Evolutionary conservation across 2,797 vertebrate species (phyloP), one percentile per base, ranked within the genome.

Genomic region (Lemur catta): DNA sequence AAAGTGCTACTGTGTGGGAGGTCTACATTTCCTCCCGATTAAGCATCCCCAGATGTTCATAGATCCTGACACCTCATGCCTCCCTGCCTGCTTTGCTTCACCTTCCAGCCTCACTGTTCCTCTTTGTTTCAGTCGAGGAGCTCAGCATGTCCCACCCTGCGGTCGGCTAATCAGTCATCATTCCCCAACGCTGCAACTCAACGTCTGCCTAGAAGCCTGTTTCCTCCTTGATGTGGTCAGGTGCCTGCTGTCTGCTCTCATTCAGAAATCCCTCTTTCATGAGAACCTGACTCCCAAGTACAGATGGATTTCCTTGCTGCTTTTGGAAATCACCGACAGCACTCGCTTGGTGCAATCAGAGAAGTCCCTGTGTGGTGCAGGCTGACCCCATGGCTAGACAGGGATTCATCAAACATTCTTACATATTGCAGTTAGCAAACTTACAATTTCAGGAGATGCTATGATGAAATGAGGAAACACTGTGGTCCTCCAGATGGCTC

Each of bases 1-100:
- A 96, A 96, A 96, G 92, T 84, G 97, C 97, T 97, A 97, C 97
- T 33, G 97, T 93, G 96, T 97, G 97, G 97, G 97, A 96, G 97
- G 97, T 97, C 98, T 61, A 18, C 52, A 57, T 85, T 97, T 97
- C 96, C 97, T 97, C 96, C 79, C 0, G 3, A 93, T 97, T 93
- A 97, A 97, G 94, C 63, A 1, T 88, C 96, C 96, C 96, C 97
- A 97, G 97, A 98, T 97, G 97, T 96, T 88, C 89, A 46, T 11
- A 57, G 67, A 89, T 67, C 69, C 85, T 86, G 69, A 93, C 72
- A 80, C 48, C 14, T 65, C 28, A 11, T 46, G 75, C 76, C 87
- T 91, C 93, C 93, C 89, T 57, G 61, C 81, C 85, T 18, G 82
- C 46, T 89, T 61, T 0, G 0, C 20, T 50, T 93, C 93, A 89